Conservation (phyloP, 1,140 invertebrate species). For the Centruroides vittatus region DNA sequence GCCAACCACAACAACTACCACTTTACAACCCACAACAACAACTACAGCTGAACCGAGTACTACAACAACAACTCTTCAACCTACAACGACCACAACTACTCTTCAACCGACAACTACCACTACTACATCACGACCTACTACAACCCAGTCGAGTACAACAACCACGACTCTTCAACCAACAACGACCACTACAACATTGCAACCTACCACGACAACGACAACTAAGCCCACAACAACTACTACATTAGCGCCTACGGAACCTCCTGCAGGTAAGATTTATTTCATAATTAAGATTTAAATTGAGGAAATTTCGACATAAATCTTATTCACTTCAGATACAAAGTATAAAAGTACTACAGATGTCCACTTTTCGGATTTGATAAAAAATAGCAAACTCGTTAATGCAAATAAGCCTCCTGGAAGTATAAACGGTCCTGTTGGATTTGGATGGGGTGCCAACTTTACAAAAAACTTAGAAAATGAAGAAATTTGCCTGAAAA, state of each 20-base stretch:
- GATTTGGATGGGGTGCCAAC: constrained; percentile 8
- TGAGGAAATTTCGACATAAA: no score
- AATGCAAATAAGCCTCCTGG: no score
- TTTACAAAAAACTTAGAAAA: constrained; percentile 7
- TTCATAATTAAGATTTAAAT: no score
- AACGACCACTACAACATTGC: no score
- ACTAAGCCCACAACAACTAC: no score
- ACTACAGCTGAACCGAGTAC: constrained; percentile 10
- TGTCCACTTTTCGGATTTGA: constrained; percentile 7
- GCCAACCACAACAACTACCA: constrained; percentile 1
- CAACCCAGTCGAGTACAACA: no score
- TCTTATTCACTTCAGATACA: constrained; percentile 1
- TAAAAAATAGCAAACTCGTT: no score
- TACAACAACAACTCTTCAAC: not conserved
- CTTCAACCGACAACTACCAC: constrained; percentile 16
- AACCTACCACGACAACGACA: no score
- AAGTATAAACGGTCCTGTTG: constrained; percentile 1
- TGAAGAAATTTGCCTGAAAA: constrained; percentile 4
- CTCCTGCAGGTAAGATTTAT: no score
- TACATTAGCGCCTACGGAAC: no score
- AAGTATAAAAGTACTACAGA: constrained; percentile 1
- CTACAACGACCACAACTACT: constrained; percentile 1
- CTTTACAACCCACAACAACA: constrained; percentile 6
- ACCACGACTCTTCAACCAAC: no score
- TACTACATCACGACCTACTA: constrained; percentile 13